phyloP scores from a whole-genome alignment of 2,888 invertebrate species.

The Antitype chi region DNA sequence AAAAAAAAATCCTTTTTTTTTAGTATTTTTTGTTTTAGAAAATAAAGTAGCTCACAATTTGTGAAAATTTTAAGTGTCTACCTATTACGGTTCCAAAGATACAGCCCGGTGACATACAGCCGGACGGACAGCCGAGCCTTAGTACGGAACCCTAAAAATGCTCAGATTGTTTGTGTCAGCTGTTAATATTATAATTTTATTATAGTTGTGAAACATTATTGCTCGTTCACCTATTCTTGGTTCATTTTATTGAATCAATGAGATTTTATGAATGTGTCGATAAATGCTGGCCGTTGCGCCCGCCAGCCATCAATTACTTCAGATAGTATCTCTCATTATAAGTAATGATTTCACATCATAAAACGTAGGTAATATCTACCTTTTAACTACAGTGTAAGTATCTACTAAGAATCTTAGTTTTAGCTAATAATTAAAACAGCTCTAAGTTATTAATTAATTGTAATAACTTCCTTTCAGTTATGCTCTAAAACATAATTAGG shows the following conservation, averaged over 20 bases:
- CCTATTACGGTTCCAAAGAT: neutral
- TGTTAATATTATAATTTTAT: neutral
- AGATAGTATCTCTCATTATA: constrained; percentile 1
- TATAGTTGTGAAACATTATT: neutral
- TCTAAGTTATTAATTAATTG: neutral
- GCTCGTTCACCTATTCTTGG: neutral
- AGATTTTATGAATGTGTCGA: neutral
- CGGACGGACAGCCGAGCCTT: no score
- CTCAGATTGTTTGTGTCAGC: neutral
- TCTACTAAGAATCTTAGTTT: neutral
- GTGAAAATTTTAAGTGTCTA: no score
- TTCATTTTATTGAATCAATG: neutral
- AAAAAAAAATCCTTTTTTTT: no score
- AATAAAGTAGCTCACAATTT: no score
- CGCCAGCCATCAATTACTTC: neutral
- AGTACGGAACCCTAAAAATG: neutral
- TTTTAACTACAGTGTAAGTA: neutral
- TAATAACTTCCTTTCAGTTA: neutral
- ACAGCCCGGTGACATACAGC: neutral
- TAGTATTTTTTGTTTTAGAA: no score
- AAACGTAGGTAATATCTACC: neutral
- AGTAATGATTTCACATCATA: neutral
- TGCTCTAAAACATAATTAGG: constrained; percentile 14
- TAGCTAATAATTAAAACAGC: neutral
- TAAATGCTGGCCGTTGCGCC: neutral